Conservation (phyloP, 2,888 invertebrate species). For the Tuberolachnus salignus region DNA sequence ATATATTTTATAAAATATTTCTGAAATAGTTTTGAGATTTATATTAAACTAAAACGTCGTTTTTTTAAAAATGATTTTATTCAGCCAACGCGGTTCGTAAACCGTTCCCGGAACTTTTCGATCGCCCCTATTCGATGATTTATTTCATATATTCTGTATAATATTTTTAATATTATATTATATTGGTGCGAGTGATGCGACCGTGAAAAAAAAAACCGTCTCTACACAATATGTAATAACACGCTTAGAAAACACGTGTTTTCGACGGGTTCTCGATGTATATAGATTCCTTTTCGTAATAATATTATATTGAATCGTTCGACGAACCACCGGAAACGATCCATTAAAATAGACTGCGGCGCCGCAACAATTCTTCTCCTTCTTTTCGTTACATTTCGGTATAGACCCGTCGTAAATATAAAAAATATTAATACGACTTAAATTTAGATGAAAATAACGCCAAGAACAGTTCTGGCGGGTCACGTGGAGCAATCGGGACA, state of each 20-base stretch:
- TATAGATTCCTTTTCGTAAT: background rate
- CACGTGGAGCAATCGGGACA: constrained; percentile 14
- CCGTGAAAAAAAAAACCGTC: background rate
- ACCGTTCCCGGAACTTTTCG: no score
- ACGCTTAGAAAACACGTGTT: constrained; percentile 28
- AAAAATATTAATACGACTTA: constrained; percentile 26
- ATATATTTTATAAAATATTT: no score
- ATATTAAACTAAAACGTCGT: no score
- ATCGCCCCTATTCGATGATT: no score
- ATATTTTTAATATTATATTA: no score
- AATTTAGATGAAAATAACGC: constrained; percentile 24
- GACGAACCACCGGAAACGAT: constrained; percentile 47
- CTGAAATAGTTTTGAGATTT: no score
- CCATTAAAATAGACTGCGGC: constrained; percentile 43
- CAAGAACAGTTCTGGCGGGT: background rate
- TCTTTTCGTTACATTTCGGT: constrained; percentile 18
- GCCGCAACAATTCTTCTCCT: constrained; percentile 23
- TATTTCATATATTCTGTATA: no score
- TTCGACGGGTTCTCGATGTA: constrained; percentile 15
- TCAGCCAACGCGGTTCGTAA: no score
- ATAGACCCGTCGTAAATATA: background rate
- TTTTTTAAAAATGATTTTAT: no score
- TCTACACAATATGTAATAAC: background rate
- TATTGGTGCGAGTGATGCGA: background rate
- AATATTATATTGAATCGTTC: constrained; percentile 26